Evolutionary conservation across 2,113 vertebrate species (phyloP).

Genomic region (Leptobrachium leishanense): DNA sequence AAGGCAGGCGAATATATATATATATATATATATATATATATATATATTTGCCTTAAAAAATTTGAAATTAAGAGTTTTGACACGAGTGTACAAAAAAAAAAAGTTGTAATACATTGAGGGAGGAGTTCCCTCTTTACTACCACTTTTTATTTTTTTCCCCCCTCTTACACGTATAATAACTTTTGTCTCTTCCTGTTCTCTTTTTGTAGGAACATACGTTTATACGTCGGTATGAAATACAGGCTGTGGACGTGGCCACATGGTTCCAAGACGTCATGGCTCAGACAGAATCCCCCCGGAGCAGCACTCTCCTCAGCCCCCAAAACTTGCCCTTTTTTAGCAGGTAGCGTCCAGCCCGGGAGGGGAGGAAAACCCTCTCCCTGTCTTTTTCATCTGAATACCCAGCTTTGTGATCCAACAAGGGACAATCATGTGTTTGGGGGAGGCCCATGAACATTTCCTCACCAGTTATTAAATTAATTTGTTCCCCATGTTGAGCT

Average conservation of each 20-base stretch:
- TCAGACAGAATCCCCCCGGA: slow-evolving; percentile 88
- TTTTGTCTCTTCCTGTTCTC: background rate
- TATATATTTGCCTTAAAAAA: too few relatives aligned
- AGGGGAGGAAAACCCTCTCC: slow-evolving; percentile 37
- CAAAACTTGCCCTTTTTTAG: slow-evolving; percentile 91
- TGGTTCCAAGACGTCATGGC: slow-evolving; percentile 97
- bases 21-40: too few relatives aligned
- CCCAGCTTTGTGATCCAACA: slow-evolving; percentile 48
- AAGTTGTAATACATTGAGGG: too few relatives aligned
- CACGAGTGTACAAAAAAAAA: too few relatives aligned
- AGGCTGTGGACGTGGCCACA: slow-evolving; percentile 90
- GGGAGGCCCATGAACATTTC: slow-evolving; percentile 25
- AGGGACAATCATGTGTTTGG: slow-evolving; percentile 36
- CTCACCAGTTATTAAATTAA: slow-evolving; percentile 26
- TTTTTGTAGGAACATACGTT: slow-evolving; percentile 83
- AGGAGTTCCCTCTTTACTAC: too few relatives aligned
- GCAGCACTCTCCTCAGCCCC: slow-evolving; percentile 85
- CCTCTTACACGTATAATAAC: too few relatives aligned
- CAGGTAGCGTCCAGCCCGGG: slow-evolving; percentile 76
- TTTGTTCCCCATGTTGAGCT: slow-evolving; percentile 4
- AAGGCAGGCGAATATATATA: too few relatives aligned
- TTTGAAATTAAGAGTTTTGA: too few relatives aligned
- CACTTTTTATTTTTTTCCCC: too few relatives aligned
- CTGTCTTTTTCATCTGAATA: slow-evolving; percentile 40
- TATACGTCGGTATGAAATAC: slow-evolving; percentile 87